These are phyloP conservation scores for Neotoxoptera formosana DNA, from an alignment of 1,140 invertebrate species.

Conservation along the genomic window DNA sequence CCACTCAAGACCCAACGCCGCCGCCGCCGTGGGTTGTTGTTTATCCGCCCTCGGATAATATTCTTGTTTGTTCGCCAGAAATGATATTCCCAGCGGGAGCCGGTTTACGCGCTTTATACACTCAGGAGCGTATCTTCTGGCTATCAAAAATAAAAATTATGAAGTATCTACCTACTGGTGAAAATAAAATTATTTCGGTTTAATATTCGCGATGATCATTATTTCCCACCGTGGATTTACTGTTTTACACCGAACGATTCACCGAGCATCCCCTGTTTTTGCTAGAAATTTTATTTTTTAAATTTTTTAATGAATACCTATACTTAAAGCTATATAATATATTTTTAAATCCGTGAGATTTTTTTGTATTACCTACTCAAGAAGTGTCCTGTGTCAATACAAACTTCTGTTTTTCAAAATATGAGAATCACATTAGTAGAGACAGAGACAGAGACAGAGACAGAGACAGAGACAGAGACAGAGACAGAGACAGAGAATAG, in stretches of 20 bases:
- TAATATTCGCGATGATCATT: background rate
- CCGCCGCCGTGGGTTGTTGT: background rate
- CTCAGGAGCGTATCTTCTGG: background rate
- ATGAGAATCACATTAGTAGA: too few species aligned
- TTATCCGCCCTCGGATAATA: background rate
- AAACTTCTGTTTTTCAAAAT: too few species aligned
- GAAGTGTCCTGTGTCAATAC: too few species aligned
- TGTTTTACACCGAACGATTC: background rate
- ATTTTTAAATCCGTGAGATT: too few species aligned
- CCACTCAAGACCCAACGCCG: background rate
- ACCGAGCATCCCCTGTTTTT: too few species aligned
- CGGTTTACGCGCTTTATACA: background rate
- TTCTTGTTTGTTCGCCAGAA: background rate
- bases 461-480: too few species aligned
- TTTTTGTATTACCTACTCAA: too few species aligned
- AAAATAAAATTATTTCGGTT: background rate
- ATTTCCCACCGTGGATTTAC: background rate
- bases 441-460: too few species aligned
- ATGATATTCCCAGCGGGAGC: background rate
- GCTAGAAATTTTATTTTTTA: too few species aligned
- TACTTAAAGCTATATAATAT: too few species aligned
- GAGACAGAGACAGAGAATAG: too few species aligned
- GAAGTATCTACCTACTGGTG: background rate
- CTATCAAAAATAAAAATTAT: background rate
- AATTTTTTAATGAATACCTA: too few species aligned